These are phyloP conservation scores for Cryptophagus acutangulus DNA, from an alignment of 2,888 invertebrate genomes.

Conservation along the genomic window DNA sequence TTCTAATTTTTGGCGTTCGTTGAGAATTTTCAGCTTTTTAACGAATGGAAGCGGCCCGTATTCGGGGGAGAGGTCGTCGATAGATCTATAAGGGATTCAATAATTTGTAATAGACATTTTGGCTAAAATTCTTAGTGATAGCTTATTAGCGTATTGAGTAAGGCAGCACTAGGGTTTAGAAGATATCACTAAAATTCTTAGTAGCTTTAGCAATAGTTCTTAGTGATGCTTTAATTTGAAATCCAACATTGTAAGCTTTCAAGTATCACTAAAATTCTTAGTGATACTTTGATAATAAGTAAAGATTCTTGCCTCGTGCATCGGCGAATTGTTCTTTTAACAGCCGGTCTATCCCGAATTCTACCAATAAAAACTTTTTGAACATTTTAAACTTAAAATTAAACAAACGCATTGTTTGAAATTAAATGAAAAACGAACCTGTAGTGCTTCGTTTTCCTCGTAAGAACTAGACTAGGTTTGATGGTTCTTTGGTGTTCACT, in stretches of 20 bases:
- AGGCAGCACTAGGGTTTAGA: too few relatives aligned
- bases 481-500: slow-evolving; percentile 7
- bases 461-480: slow-evolving; percentile 39
- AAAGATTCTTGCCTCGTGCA: slow-evolving; percentile 3
- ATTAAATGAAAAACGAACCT: slow-evolving; percentile 32
- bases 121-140: background rate
- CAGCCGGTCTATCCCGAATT: background rate
- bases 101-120: slow-evolving; percentile 1
- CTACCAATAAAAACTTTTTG: slow-evolving; percentile 5
- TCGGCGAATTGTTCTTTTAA: background rate
- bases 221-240: too few relatives aligned
- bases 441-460: slow-evolving; percentile 60
- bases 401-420: background rate
- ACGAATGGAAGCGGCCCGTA: slow-evolving; percentile 83
- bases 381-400: background rate
- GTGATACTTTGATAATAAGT: too few relatives aligned
- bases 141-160: too few relatives aligned
- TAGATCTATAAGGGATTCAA: slow-evolving; percentile 52
- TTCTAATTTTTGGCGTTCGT: slow-evolving; percentile 80
- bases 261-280: too few relatives aligned
- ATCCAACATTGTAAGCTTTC: too few relatives aligned
- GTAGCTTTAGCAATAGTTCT: too few relatives aligned
- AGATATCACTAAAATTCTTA: too few relatives aligned
- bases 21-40: slow-evolving; percentile 81
- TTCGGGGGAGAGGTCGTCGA: slow-evolving; percentile 82